Base-by-base conservation (phyloP, 2,888 invertebrate species). In the Lepidochrysops patricia region DNA sequence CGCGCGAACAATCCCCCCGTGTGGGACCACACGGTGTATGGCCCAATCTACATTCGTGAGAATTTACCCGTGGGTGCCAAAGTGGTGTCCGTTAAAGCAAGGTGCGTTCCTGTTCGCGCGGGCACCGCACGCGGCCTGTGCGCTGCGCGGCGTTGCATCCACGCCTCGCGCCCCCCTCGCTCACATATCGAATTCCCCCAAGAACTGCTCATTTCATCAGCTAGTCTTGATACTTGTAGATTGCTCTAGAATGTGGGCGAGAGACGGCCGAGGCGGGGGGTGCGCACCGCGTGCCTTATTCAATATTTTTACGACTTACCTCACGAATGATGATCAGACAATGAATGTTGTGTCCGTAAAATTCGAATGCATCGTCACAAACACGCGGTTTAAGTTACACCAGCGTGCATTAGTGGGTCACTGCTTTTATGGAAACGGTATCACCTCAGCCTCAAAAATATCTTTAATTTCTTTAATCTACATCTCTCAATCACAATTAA, bases 61-160 rank as follows among this genome's bases (percentile, higher is more conserved):
- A 97, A 97, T 93, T 95, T 96, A 93, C 95, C 97, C 92, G 97
- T 97, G 88, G 98, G 97, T 91, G 96, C 96, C 91, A 97, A 95
- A 94, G 97, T 98, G 93, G 95, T 97, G 91, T 97, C 97, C 91
- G 95, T 97, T 91, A 97, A 97, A 95, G 98, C 98, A 94, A 97
- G 97, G 97, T 97, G 96, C 94, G 96, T 79, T 76, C 81, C 77
- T 82, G 82, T 85, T 82, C 81, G 82, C 86, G 84, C 88, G 91
- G 91, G 91, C 91, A 89, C 89, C 90, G 91, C 91, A 91, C 91
- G 91, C 90, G 90, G 91, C 90, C 79, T 77, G 87, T 89, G 87
- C 90, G 87, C 83, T 74, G 80, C 69, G 70, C 76, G 72, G 67
- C 73, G 75, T 71, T 70, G 68, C 71, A 32, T 32, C 54, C 58